phyloP scores from a whole-genome alignment of 2,113 vertebrate species.

The Podiceps cristatus region DNA sequence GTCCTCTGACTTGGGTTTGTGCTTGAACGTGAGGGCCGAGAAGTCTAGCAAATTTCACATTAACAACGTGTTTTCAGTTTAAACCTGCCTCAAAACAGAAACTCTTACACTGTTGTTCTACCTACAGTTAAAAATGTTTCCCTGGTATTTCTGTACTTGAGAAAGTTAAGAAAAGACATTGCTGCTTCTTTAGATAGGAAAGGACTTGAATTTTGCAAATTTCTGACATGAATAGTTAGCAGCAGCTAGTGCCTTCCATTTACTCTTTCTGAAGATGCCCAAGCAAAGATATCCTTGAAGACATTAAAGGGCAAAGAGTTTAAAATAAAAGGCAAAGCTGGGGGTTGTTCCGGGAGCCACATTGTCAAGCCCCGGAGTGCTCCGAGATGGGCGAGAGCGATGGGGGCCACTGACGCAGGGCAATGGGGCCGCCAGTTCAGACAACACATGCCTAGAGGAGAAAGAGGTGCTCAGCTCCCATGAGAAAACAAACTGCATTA shows the following conservation, averaged over 20 bases:
- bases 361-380: fast-evolving
- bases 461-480: not conserved
- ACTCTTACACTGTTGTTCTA: not conserved
- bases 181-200: not conserved
- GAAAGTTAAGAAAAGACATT: not conserved
- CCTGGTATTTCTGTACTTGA: not conserved
- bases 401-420: not conserved
- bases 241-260: not conserved
- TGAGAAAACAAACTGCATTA: not conserved
- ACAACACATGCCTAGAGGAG: not conserved
- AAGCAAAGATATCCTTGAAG: not conserved
- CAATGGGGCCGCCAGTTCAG: not conserved
- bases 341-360: not conserved
- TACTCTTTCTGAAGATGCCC: not conserved
- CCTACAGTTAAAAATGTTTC: not conserved
- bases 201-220: not conserved
- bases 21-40: not conserved
- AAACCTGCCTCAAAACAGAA: slow-evolving; percentile 40
- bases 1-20: slow-evolving; percentile 15
- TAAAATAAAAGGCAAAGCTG: not conserved
- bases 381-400: not conserved
- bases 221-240: not conserved
- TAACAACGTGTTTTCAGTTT: not conserved
- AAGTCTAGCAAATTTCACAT: not conserved
- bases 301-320: not conserved